Evolutionary conservation across 2,113 vertebrate genomes (phyloP).

Genomic region (rabbit (Oryctolagus cuniculus)): DNA sequence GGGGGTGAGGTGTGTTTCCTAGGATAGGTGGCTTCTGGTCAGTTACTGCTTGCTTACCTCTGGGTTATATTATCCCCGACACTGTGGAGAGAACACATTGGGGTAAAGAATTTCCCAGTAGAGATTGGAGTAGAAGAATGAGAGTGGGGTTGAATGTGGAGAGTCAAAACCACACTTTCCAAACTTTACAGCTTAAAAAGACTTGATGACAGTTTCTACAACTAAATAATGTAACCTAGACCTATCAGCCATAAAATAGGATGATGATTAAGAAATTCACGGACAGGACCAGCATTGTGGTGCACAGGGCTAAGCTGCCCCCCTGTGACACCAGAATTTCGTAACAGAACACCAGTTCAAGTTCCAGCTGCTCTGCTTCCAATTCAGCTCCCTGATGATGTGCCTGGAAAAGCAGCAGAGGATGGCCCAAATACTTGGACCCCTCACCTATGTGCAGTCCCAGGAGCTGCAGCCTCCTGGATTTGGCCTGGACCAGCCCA

Average conservation of each 20-base stretch:
- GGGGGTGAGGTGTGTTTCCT: not conserved
- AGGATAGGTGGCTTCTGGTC: not conserved
- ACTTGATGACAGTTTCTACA: slow-evolving; percentile 27
- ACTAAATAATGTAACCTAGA: slow-evolving; percentile 6
- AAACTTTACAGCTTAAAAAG: slow-evolving; percentile 43
- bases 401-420: too few species aligned
- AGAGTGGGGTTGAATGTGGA: not conserved
- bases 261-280: not conserved
- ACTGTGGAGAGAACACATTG: not conserved
- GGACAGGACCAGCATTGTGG: too few species aligned
- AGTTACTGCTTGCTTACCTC: not conserved
- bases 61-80: not conserved
- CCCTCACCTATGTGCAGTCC: too few species aligned
- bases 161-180: slow-evolving; percentile 41
- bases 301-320: too few species aligned
- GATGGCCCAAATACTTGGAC: too few species aligned
- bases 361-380: too few species aligned
- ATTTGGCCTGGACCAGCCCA: too few species aligned
- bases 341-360: too few species aligned
- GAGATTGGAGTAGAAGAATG: too few species aligned
- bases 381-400: too few species aligned
- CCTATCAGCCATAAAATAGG: not conserved
- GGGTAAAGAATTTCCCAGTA: slow-evolving; percentile 6
- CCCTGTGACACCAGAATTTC: too few species aligned
- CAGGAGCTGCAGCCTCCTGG: too few species aligned